Conservation (phyloP, 2,113 vertebrate species). For the Stegastes partitus region DNA sequence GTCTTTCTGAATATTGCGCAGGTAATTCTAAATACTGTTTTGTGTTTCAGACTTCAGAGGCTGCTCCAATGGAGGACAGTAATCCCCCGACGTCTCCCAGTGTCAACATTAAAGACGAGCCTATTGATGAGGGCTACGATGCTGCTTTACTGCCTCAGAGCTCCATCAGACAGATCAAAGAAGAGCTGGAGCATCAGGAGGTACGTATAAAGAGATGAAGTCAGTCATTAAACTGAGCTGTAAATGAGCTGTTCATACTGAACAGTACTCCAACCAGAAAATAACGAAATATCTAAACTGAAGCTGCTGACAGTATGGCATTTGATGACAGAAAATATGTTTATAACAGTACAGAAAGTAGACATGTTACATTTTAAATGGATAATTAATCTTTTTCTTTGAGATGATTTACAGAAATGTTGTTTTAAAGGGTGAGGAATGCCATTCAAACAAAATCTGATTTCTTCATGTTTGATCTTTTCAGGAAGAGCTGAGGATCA, state of each 20-base stretch:
- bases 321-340: neutral
- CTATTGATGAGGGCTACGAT: slow-evolving; percentile 96
- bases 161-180: slow-evolving; percentile 91
- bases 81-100: slow-evolving; percentile 87
- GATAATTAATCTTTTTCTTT: neutral
- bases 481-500: slow-evolving; percentile 96
- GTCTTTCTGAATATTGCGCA: neutral
- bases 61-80: slow-evolving; percentile 64
- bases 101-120: slow-evolving; percentile 96
- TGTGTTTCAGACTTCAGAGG: slow-evolving; percentile 55
- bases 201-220: slow-evolving; percentile 76
- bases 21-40: neutral
- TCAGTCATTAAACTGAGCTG: neutral
- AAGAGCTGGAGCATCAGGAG: slow-evolving; percentile 94
- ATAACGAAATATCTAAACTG: neutral
- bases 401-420: neutral
- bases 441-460: neutral
- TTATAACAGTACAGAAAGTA: neutral
- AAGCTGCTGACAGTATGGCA: neutral
- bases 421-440: neutral
- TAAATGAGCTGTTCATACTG: neutral
- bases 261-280: neutral
- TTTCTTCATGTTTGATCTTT: slow-evolving; percentile 41
- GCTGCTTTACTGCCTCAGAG: slow-evolving; percentile 87
- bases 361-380: neutral